These are phyloP conservation scores for Galemys pyrenaicus DNA, from an alignment of 2,113 vertebrate species.

Conservation along the genomic window DNA sequence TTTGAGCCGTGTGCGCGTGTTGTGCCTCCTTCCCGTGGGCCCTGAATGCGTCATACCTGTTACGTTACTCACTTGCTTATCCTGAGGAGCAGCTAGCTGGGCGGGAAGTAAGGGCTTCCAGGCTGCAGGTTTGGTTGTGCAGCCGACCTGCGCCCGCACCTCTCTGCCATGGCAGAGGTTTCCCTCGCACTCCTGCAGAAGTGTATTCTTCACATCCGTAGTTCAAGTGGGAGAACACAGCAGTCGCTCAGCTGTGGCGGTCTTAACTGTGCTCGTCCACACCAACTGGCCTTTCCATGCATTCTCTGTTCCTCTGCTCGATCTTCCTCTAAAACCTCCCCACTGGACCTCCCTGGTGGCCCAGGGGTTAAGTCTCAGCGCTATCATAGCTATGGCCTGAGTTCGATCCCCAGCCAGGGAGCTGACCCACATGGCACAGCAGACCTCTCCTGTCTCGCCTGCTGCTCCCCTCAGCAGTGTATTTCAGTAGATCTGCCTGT, in stretches of 20 bases:
- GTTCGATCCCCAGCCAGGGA: too few relatives aligned
- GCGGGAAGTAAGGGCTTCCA: too few relatives aligned
- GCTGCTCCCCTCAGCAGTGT: too few relatives aligned
- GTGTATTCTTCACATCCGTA: neutral
- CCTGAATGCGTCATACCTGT: fast-evolving
- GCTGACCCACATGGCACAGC: too few relatives aligned
- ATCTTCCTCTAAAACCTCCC: neutral
- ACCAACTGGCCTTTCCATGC: neutral
- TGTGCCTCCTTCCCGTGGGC: neutral
- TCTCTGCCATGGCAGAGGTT: neutral
- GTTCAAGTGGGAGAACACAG: neutral
- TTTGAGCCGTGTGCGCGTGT: neutral
- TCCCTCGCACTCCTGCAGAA: neutral
- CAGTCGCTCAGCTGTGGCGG: neutral
- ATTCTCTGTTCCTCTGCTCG: neutral
- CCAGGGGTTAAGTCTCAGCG: too few relatives aligned
- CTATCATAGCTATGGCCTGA: too few relatives aligned
- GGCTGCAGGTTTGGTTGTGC: neutral
- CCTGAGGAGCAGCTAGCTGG: fast-evolving
- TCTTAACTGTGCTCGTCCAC: too few relatives aligned
- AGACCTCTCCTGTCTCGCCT: too few relatives aligned
- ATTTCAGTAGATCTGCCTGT: too few relatives aligned
- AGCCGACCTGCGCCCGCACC: neutral
- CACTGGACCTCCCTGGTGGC: too few relatives aligned
- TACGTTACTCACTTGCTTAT: neutral